A percentile compares a stretch with the other conserved stretches of the same genome.
These are phyloP conservation scores for Marcusenius ussheri DNA, from an alignment of 2,113 vertebrate species.

Conservation along the genomic window DNA sequence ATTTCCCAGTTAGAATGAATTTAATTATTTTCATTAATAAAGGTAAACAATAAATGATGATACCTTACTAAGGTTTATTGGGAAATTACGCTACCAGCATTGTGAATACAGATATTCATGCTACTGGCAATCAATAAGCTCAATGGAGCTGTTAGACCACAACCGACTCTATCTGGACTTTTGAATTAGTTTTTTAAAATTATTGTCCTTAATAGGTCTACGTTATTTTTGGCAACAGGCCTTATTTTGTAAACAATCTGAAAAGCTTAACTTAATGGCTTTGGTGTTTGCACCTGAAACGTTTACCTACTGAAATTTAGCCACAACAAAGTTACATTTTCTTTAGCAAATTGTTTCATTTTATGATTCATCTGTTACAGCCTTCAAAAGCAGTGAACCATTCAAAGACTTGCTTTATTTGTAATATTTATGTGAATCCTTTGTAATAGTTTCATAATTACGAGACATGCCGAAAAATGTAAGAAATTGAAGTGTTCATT, in stretches of 20 bases:
- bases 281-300: neutral
- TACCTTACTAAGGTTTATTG: neutral
- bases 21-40: neutral
- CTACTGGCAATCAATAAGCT: neutral
- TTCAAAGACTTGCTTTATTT: neutral
- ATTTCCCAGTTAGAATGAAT: neutral
- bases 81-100: neutral
- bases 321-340: neutral
- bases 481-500: neutral
- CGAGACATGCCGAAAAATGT: neutral
- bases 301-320: neutral
- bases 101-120: neutral
- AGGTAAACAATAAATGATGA: neutral
- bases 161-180: neutral
- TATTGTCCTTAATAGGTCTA: neutral
- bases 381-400: neutral
- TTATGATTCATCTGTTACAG: neutral
- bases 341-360: neutral
- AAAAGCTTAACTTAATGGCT: neutral
- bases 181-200: neutral
- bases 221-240: neutral
- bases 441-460: neutral
- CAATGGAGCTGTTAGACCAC: neutral
- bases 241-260: neutral
- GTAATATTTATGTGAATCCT: neutral